Base-by-base conservation (phyloP, 2,113 vertebrate genomes). In the Pionites leucogaster region DNA sequence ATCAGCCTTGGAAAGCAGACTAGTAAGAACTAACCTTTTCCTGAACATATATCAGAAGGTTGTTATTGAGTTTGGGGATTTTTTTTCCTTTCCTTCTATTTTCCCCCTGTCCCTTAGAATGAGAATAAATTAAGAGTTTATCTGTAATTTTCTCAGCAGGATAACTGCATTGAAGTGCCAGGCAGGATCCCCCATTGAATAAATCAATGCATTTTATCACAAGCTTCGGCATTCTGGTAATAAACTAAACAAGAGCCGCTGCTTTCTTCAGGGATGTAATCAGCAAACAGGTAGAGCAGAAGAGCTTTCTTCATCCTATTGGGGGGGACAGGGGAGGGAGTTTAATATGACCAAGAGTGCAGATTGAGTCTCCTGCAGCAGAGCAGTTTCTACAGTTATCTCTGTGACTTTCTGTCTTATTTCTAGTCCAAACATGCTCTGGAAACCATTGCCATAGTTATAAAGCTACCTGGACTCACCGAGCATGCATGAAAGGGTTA, bases 391-490 rank as follows among this genome's bases (percentile, higher is more conserved):
- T 63, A 91, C 71, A 91, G 96, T 98, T 98, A 98, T 98, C 97
- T 17, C 76, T 60, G 63, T 83, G 94, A 74, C 76, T 96, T 95
- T 89, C 86, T 80, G 77, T 84, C 93, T 98, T 96, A 96, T 97
- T 98, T 97, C 97, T 89, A 98, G 96, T 95, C 96, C 17, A 79
- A 96, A 93, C 97, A 91, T 95, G 95, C 94, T 95, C 88, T 95
- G 95, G 96, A 97, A 97, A 50, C 82, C 89, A 98, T 98, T 98
- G 97, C 91, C 97, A 98, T 98, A 98, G 98, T 98, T 97, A 98
- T 98, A 97, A 98, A 98, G 95, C 93, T 96, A 97, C 97, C 97
- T 96, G 97, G 96, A 95, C 96, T 96, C 95, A 82, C 63, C 3
- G 78, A 95, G 76, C 96, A 97, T 17, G 95, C 98, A 96, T 97